Base-by-base conservation (phyloP, 2,113 vertebrate genomes). In the Oreochromis niloticus region DNA sequence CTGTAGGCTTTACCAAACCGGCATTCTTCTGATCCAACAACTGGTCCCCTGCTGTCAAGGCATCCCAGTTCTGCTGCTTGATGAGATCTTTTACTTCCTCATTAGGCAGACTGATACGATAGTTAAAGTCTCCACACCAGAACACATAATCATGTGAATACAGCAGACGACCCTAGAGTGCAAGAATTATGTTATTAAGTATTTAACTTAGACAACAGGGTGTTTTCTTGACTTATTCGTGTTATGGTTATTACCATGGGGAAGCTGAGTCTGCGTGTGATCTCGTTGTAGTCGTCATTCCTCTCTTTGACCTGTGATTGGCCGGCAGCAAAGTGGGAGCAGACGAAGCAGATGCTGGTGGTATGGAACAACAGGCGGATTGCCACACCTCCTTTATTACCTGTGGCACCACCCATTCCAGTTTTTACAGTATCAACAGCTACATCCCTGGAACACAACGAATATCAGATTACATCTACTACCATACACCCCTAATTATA, bases 71-170 rank as follows among this genome's bases (percentile, higher is more conserved):
- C 95, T 99, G 97, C 78, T 98, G 98, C 82, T 94, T 96, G 94
- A 99, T 98, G 9, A 98, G 95, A 1, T 99, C 99, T 88, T 99
- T 99, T 14, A 99, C 98, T 91, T 99, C 99, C 84, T 99, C 99
- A 36, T 99, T 99, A 80, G 98, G 98, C 83, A 99, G 92, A 94
- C 94, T 97, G 73, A 99, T 99, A 14, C 98, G 97, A 93, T 99
- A 99, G 94, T 99, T 99, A 87, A 99, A 99, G 94, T 99, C 99
- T n/a, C 98, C 99, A 81, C 98, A 99, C 98, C 99, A 99, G 95
- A 99, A 99, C 13, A 99, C 97, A 52, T 99, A 99, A 93, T 99
- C 99, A 79, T 99, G 99, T 12, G 98, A 99, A 94, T 98, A 98
- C 0, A 99, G 96, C 96, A 99, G 96, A 85, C 98, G 97, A 84